phyloP scores from a whole-genome alignment of 2,888 invertebrate species.

The Theristus sp. region DNA sequence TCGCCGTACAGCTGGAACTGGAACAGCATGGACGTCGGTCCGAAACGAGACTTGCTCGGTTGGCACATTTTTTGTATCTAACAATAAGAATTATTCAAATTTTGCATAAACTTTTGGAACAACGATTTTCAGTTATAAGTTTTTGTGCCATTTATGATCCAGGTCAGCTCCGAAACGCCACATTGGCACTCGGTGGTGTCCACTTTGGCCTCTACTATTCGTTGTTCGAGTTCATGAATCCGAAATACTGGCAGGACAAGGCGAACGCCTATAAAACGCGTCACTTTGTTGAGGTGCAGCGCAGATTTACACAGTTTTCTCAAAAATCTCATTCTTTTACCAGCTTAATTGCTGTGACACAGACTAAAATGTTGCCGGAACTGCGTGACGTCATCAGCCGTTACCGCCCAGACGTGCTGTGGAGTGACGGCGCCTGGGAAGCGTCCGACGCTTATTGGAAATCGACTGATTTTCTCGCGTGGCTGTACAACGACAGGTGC shows the following conservation, averaged over 20 bases:
- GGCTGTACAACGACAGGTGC: slow-evolving; percentile 72
- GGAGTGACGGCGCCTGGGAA: slow-evolving; percentile 90
- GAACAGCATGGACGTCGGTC: too few relatives aligned
- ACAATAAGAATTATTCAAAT: not conserved
- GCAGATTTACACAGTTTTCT: too few relatives aligned
- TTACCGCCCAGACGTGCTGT: slow-evolving; percentile 50
- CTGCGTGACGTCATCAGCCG: slow-evolving; percentile 28
- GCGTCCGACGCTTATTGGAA: slow-evolving; percentile 50
- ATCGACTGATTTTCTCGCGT: slow-evolving; percentile 61
- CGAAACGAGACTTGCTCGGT: slow-evolving; percentile 36
- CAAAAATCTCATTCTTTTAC: too few relatives aligned
- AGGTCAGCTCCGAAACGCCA: slow-evolving; percentile 12
- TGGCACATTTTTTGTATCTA: too few relatives aligned
- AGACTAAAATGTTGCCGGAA: slow-evolving; percentile 14
- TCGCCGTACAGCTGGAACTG: slow-evolving; percentile 34
- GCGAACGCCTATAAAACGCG: not conserved
- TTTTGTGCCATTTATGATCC: too few relatives aligned
- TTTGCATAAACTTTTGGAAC: too few relatives aligned
- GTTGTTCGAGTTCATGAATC: slow-evolving; percentile 26
- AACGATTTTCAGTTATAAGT: too few relatives aligned
- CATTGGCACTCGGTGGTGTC: slow-evolving; percentile 10
- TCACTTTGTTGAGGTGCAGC: not conserved
- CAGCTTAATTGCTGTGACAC: too few relatives aligned
- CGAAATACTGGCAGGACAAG: slow-evolving; percentile 17
- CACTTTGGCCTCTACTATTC: slow-evolving; percentile 28